phyloP scores from a whole-genome alignment of 2,113 vertebrate genomes.

The Micronisus gabar region DNA sequence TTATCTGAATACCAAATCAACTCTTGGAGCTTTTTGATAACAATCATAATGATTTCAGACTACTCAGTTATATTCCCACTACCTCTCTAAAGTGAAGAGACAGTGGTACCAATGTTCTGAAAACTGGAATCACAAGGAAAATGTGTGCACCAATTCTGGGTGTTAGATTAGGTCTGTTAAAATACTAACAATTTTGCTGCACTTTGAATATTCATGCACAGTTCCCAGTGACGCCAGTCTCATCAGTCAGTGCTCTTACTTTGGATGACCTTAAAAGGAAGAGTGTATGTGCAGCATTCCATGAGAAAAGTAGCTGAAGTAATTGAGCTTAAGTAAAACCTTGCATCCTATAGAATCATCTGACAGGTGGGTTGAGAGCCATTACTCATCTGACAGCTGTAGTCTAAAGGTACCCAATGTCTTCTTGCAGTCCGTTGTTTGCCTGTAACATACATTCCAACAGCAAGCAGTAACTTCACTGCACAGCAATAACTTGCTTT shows the following conservation, averaged over 20 bases:
- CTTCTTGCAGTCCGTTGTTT: neutral
- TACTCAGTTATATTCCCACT: neutral
- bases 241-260: neutral
- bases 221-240: neutral
- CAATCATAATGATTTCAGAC: neutral
- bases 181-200: neutral
- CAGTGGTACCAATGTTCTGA: neutral
- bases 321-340: neutral
- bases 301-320: neutral
- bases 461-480: neutral
- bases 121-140: neutral
- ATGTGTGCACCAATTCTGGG: neutral
- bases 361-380: neutral
- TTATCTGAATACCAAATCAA: neutral
- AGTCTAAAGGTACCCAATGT: neutral
- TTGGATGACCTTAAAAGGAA: neutral
- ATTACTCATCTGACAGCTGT: rapidly evolving
- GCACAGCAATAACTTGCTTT: neutral
- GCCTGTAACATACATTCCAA: neutral
- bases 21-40: neutral
- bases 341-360: neutral
- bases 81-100: neutral
- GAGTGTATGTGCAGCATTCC: neutral
- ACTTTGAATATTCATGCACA: neutral
- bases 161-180: neutral